Evolutionary conservation across 1,140 invertebrate genomes (phyloP).

Genomic region (Philopotamus ludificatus): DNA sequence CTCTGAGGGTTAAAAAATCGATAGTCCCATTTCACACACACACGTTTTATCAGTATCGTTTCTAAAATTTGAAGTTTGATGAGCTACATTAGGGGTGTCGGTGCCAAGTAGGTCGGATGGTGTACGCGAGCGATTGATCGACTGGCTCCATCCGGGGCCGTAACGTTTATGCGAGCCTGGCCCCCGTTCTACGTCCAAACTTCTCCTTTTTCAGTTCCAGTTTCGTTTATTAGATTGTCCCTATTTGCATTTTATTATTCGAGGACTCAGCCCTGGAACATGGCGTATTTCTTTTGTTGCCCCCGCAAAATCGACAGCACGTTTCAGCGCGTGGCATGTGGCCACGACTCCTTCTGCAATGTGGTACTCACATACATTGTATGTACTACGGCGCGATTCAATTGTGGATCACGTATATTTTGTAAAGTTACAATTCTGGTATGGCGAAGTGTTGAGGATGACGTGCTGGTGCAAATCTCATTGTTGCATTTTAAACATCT

Average conservation of each 20-base stretch:
- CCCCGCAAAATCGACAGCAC: background rate
- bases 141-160: background rate
- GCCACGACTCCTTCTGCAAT: background rate
- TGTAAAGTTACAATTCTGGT: too few relatives aligned
- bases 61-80: background rate
- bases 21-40: too few relatives aligned
- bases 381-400: background rate
- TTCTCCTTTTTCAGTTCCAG: constrained; percentile 30
- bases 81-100: background rate
- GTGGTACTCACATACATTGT: background rate
- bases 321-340: background rate
- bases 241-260: constrained; percentile 37
- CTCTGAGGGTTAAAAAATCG: too few relatives aligned
- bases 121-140: background rate
- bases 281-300: background rate
- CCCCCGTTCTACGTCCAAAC: constrained; percentile 20
- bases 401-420: too few relatives aligned
- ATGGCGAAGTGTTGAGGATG: too few relatives aligned
- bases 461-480: too few relatives aligned
- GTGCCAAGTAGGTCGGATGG: constrained; percentile 16
- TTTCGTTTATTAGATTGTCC: constrained; percentile 29
- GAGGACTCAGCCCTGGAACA: constrained; percentile 11
- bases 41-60: background rate
- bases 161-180: constrained; percentile 25
- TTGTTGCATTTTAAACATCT: too few relatives aligned